A percentile compares a stretch with the other conserved stretches of the same genome.
These are phyloP conservation scores for Helarctos malayanus DNA, from an alignment of 2,797 vertebrate genomes.

Conservation along the genomic window DNA sequence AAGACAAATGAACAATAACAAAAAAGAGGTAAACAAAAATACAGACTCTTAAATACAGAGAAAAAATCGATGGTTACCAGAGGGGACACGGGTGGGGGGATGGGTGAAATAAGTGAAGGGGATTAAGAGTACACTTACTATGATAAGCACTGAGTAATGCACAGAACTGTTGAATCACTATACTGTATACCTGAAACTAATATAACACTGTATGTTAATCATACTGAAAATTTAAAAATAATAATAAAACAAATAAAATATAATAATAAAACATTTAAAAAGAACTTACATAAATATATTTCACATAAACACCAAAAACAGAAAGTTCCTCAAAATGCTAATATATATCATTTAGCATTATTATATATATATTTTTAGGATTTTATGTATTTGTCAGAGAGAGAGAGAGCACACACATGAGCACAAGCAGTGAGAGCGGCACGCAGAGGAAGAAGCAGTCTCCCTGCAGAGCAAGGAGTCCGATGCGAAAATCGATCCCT, in stretches of 20 bases:
- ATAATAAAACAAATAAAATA: too few relatives aligned
- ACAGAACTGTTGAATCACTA: background rate
- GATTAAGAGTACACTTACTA: background rate
- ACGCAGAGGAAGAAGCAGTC: background rate
- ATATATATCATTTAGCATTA: background rate
- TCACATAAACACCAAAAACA: background rate
- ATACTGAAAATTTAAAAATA: background rate
- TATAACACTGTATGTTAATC: background rate
- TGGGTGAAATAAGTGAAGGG: background rate
- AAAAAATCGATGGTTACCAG: background rate
- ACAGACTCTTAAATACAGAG: background rate
- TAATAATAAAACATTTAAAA: background rate
- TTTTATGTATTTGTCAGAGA: background rate
- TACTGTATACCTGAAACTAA: background rate
- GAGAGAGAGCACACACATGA: background rate
- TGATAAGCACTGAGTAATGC: background rate
- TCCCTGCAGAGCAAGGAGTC: background rate
- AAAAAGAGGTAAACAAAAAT: background rate
- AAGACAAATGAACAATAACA: background rate
- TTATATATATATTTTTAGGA: background rate
- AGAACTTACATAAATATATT: background rate
- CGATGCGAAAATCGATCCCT: background rate
- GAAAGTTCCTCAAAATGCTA: slow-evolving; percentile 5
- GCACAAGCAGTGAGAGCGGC: too few relatives aligned
- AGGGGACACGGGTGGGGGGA: background rate